Percentiles rank a stretch among this genome's conserved stretches.
Evolutionary conservation across 2,888 invertebrate genomes (phyloP).

Genomic region (Synanthedon andrenaeformis): DNA sequence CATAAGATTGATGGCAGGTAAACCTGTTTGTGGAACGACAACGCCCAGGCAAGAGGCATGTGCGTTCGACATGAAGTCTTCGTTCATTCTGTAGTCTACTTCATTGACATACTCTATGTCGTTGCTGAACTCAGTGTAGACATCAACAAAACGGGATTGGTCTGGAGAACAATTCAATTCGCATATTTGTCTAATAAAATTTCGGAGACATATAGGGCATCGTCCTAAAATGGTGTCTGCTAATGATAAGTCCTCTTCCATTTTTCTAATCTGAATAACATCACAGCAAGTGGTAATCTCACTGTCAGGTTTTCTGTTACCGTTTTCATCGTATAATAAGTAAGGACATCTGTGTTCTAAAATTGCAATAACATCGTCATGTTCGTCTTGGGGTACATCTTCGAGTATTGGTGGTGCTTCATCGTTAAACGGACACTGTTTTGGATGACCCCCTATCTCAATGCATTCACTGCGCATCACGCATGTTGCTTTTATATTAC

Average conservation of each 20-base stretch:
- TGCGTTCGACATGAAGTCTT: constrained; percentile 72
- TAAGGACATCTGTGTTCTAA: constrained; percentile 74
- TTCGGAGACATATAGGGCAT: constrained; percentile 85
- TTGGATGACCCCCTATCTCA: constrained; percentile 22
- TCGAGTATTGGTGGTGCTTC: constrained; percentile 25
- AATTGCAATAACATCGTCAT: constrained; percentile 32
- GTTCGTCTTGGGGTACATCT: constrained; percentile 33
- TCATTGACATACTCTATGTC: constrained; percentile 43
- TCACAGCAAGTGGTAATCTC: constrained; percentile 74
- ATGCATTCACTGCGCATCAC: constrained; percentile 39
- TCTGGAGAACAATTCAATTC: constrained; percentile 82
- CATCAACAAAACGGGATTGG: constrained; percentile 68
- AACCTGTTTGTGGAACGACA: constrained; percentile 80
- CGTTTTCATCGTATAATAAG: constrained; percentile 50
- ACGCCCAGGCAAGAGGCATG: constrained; percentile 86
- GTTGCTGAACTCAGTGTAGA: constrained; percentile 16
- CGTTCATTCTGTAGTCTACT: constrained; percentile 64
- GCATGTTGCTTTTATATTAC: constrained; percentile 31
- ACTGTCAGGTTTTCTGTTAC: constrained; percentile 29
- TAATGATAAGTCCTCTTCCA: constrained; percentile 67
- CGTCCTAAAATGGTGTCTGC: constrained; percentile 79
- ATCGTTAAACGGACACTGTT: constrained; percentile 28
- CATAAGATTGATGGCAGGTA: constrained; percentile 80
- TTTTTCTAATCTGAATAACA: constrained; percentile 54
- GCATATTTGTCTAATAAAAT: constrained; percentile 83